Base-by-base conservation (phyloP, 2,888 invertebrate genomes). In the Drosophila subsilvestris region DNA sequence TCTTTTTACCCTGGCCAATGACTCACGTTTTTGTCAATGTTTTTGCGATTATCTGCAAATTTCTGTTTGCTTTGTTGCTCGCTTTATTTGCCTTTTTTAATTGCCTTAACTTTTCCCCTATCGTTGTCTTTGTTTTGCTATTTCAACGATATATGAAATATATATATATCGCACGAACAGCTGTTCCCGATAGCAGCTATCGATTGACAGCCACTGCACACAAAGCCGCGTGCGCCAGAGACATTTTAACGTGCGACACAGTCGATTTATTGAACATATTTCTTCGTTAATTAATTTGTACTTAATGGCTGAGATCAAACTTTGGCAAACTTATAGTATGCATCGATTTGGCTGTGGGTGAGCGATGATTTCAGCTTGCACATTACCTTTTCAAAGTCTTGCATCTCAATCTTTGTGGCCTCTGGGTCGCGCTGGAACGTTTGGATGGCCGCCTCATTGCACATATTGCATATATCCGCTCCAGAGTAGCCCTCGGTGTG, bases 381-480 rank as follows among this genome's bases (percentile, higher is more conserved):
- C 6, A 93, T 74, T n/a, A 92, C 93, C 50, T 78, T 70, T 6
- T 87, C 61, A 78, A 93, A 93, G 85, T 93, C 92, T 14, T 84
- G 74, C 55, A 86, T 76, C 45, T 78, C 80, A 8, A 94, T 90
- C 44, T 78, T 54, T 4, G 79, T 65, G 1, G 85, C 89, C 51
- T 91, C 74, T 71, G 92, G 92, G 76, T 93, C 91, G 47, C 93
- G 93, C 48, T 93, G 92, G 74, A 95, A 91, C 1, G 95, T 94
- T 75, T 91, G 85, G 66, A 95, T 86, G 25, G 94, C 95, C 2
- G 95, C 95, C 91, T 95, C 94, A 80, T 93, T 93, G 79, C 94
- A 94, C 7, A 95, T 89, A 90, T 93, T 94, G 77, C 93, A 93
- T 22, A 95, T 89, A 90, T 95, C 95, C 17, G 95, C 95, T n/a